phyloP scores from a whole-genome alignment of 2,113 vertebrate species.

The Sitta europaea region DNA sequence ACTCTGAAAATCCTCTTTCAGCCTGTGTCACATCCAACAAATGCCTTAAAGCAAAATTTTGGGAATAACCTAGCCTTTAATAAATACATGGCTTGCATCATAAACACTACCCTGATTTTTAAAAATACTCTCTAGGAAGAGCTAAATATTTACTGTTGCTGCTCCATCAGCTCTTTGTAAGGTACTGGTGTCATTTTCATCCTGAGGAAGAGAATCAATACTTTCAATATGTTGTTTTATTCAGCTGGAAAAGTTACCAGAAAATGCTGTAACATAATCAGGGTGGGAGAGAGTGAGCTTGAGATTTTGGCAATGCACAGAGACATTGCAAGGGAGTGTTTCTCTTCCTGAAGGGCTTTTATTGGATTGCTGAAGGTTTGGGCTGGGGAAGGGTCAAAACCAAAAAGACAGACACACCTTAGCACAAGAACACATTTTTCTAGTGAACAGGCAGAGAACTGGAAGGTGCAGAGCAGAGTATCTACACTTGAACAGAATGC shows the following conservation, averaged over 20 bases:
- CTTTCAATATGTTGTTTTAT: background rate
- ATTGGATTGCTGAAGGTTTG: background rate
- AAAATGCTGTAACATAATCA: background rate
- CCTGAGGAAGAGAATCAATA: background rate
- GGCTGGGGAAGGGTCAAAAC: accelerated
- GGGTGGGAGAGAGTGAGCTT: background rate
- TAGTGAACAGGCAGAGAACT: background rate
- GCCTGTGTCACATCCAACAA: background rate
- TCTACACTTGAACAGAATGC: background rate
- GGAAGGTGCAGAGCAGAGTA: background rate
- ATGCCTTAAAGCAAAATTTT: background rate
- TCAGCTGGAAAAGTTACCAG: background rate
- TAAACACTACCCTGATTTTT: background rate
- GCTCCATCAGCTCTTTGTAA: background rate
- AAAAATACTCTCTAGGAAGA: background rate
- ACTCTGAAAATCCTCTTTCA: background rate
- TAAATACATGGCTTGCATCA: background rate
- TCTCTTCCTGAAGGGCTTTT: background rate
- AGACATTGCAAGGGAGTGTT: background rate
- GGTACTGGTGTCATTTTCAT: background rate
- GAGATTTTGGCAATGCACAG: background rate
- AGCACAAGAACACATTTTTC: background rate
- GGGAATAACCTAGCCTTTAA: background rate
- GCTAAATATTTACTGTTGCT: background rate
- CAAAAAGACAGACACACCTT: background rate